These are phyloP conservation scores for Nycticebus coucang DNA, from an alignment of 2,113 vertebrate species.

Conservation along the genomic window DNA sequence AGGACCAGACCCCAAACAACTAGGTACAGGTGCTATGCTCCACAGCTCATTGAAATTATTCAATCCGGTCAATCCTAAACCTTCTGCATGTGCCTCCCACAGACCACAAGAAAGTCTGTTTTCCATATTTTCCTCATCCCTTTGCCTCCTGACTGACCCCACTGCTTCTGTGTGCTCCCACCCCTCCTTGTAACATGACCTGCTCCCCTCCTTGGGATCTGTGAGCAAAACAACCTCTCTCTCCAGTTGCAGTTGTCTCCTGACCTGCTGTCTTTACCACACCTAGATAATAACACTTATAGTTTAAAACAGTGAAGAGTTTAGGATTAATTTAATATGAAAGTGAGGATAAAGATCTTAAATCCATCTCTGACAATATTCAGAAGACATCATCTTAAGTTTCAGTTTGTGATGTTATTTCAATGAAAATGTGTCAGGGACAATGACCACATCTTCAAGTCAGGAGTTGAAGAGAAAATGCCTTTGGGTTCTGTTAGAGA, in stretches of 20 bases:
- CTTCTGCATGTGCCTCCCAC: background rate
- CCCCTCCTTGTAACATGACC: background rate
- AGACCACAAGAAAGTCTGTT: background rate
- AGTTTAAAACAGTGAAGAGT: background rate
- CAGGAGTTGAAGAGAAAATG: background rate
- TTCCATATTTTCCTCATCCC: accelerated
- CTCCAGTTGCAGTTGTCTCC: background rate
- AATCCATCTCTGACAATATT: background rate
- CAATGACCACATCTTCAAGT: background rate
- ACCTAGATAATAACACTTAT: background rate
- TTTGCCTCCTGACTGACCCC: background rate
- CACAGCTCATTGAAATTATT: background rate
- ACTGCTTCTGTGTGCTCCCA: background rate
- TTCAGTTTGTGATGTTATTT: background rate
- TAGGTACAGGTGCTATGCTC: no score
- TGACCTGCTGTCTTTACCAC: background rate
- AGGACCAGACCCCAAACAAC: accelerated
- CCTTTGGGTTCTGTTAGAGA: background rate
- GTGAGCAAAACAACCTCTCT: background rate
- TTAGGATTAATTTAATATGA: background rate
- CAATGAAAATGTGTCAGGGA: background rate
- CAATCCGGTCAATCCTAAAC: background rate
- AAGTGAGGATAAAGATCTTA: background rate
- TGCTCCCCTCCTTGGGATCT: background rate
- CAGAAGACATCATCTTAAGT: background rate